phyloP scores from a whole-genome alignment of 1,140 invertebrate genomes.

The Pentalonia nigronervosa region DNA sequence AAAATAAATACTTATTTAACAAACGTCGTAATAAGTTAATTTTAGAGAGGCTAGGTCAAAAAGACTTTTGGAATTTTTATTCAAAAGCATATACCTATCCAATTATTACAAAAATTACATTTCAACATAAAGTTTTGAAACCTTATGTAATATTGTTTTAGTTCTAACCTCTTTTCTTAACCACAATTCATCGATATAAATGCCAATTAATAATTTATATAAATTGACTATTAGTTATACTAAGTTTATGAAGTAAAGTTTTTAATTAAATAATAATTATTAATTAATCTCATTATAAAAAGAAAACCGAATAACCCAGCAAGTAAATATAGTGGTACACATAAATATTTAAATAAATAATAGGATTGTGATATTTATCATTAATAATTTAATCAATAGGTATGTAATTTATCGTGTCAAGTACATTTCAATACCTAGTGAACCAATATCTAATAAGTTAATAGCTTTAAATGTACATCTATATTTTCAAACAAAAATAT shows the following conservation, averaged over 20 bases:
- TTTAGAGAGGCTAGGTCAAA: neutral
- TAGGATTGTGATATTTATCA: no score
- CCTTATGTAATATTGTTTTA: neutral
- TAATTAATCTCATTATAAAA: no score
- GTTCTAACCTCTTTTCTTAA: neutral
- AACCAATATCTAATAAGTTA: no score
- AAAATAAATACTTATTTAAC: neutral
- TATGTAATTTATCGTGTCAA: no score
- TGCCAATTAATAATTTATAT: neutral
- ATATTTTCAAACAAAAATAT: no score
- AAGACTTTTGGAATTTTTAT: neutral
- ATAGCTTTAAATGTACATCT: no score
- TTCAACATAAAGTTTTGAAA: neutral
- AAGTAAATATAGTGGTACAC: no score
- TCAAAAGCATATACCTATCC: neutral
- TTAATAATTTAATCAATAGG: no score
- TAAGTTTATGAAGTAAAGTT: neutral
- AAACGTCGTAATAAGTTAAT: neutral
- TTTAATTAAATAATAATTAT: neutral
- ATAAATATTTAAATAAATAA: no score
- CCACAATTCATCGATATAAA: neutral
- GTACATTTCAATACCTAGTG: no score
- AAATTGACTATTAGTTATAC: neutral
- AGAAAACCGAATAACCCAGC: no score
- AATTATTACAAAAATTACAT: neutral